A percentile compares a stretch with the other conserved stretches of the same genome.
Conservation (phyloP, 2,888 invertebrate species). For the Apamea anceps region DNA sequence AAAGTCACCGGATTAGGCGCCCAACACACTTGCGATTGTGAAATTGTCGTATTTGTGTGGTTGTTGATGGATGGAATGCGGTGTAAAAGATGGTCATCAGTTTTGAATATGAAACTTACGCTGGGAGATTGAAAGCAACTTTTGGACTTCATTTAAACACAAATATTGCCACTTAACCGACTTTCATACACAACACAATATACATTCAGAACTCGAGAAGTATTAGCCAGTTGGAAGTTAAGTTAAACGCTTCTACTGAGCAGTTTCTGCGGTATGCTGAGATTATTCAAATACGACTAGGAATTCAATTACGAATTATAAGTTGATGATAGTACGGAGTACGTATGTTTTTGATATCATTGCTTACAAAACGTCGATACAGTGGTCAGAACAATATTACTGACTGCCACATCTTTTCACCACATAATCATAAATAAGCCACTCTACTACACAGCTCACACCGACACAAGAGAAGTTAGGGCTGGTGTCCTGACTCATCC, state of each 20-base stretch:
- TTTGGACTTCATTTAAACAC: not conserved
- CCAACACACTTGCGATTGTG: conserved; percentile 36
- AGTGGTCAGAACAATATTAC: too few species aligned
- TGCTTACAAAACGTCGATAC: not conserved
- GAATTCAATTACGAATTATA: not conserved
- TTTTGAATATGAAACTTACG: not conserved
- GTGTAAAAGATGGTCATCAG: not conserved
- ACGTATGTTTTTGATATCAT: not conserved
- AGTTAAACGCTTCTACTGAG: not conserved
- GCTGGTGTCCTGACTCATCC: conserved; percentile 29
- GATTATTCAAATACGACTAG: not conserved
- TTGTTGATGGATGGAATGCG: conserved; percentile 14
- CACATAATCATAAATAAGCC: not conserved
- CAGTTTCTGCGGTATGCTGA: not conserved
- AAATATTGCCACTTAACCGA: not conserved
- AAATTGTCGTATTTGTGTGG: conserved; percentile 22
- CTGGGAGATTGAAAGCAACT: not conserved
- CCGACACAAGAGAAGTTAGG: not conserved
- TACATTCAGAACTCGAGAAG: not conserved
- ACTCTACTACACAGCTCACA: not conserved
- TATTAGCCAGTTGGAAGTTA: not conserved
- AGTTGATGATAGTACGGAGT: not conserved
- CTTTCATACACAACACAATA: not conserved
- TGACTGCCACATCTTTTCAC: not conserved
- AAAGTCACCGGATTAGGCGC: conserved; percentile 36